These are phyloP conservation scores for Dicyrtomina minuta DNA, from an alignment of 2,888 invertebrate genomes.

Conservation along the genomic window DNA sequence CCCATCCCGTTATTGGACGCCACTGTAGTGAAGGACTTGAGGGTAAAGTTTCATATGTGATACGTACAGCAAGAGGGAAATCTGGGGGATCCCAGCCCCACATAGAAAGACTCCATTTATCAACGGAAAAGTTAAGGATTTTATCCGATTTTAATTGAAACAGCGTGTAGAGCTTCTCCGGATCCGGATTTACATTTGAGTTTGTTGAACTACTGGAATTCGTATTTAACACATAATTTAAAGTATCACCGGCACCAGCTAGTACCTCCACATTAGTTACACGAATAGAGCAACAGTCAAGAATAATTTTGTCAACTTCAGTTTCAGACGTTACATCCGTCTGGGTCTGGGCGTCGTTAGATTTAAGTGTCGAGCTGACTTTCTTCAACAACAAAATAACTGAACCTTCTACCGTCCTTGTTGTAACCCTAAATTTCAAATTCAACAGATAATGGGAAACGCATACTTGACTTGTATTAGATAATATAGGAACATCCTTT, in stretches of 20 bases:
- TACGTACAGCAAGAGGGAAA: constrained; percentile 50
- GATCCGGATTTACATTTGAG: too few species aligned
- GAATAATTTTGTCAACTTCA: constrained; percentile 34
- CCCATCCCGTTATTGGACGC: constrained; percentile 37
- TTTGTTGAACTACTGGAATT: too few species aligned
- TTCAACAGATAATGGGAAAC: constrained; percentile 54
- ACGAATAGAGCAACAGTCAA: constrained; percentile 45
- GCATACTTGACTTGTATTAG: constrained; percentile 52
- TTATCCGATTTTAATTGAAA: too few species aligned
- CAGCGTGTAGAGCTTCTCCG: too few species aligned
- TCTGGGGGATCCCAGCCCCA: constrained; percentile 35
- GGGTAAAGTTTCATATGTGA: constrained; percentile 51
- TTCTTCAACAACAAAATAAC: constrained; percentile 50
- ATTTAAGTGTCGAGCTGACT: too few species aligned
- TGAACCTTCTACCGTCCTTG: constrained; percentile 44
- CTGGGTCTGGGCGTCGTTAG: too few species aligned
- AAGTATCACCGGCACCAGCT: too few species aligned
- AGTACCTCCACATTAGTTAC: constrained; percentile 42
- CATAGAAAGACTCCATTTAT: constrained; percentile 53
- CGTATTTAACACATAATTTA: too few species aligned
- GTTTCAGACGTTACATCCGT: too few species aligned
- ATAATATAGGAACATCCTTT: constrained; percentile 50
- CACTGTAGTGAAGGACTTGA: constrained; percentile 48
- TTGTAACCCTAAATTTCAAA: constrained; percentile 46
- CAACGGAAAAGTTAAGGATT: constrained; percentile 41